Percentiles rank a stretch among this genome's conserved stretches.
These are phyloP conservation scores for Diarsia dahlii DNA, from an alignment of 2,888 invertebrate genomes.

Conservation along the genomic window DNA sequence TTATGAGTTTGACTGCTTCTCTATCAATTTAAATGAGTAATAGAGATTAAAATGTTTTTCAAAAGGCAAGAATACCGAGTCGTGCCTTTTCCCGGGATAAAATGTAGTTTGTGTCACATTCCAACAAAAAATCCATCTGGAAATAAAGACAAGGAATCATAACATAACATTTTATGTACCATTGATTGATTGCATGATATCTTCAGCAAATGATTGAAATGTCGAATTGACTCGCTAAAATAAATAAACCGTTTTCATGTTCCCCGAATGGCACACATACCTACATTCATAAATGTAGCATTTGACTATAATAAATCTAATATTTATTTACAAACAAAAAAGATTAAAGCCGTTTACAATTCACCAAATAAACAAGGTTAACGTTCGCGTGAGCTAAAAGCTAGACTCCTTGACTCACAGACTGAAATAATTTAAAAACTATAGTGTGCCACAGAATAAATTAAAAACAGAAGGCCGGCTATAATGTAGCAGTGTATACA, in stretches of 20 bases:
- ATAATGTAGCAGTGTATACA: too few species aligned
- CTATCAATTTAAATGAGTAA: too few species aligned
- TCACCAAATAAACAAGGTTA: conserved; percentile 44
- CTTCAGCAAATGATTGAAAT: conserved; percentile 7
- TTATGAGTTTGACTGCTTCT: too few species aligned
- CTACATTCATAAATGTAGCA: conserved; percentile 24
- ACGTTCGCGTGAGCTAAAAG: conserved; percentile 35
- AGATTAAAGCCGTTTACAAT: conserved; percentile 50
- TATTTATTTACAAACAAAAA: conserved; percentile 58
- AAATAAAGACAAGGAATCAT: too few species aligned
- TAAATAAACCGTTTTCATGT: conserved; percentile 8
- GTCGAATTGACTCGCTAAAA: conserved; percentile 10
- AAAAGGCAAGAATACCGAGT: too few species aligned
- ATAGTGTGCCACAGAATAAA: conserved; percentile 19
- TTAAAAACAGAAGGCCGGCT: background rate
- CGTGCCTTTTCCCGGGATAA: too few species aligned
- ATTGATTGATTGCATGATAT: conserved; percentile 9
- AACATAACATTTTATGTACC: too few species aligned
- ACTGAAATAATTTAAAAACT: conserved; percentile 55
- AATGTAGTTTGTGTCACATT: too few species aligned
- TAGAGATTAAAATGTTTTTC: too few species aligned
- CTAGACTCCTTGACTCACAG: conserved; percentile 58
- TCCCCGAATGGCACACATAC: conserved; percentile 3
- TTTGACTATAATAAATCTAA: conserved; percentile 46
- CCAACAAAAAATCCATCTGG: too few species aligned